Percentiles rank a stretch among this genome's conserved stretches.
phyloP scores from a whole-genome alignment of 2,888 invertebrate species.

The Thysanoteuthis rhombus region DNA sequence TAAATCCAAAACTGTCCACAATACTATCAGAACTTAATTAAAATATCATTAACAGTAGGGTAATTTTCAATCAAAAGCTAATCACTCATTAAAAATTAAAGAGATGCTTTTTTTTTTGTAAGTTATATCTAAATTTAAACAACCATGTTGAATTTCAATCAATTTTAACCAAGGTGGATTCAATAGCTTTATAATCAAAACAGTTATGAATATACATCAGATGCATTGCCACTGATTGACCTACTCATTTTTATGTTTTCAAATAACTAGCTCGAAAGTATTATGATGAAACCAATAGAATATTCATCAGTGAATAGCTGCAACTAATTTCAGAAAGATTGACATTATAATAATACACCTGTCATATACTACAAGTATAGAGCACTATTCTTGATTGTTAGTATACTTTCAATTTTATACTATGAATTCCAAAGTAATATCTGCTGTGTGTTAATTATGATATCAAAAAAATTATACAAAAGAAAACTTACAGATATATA shows the following conservation, averaged over 20 bases:
- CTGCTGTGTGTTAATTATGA: neutral
- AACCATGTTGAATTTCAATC: neutral
- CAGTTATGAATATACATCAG: neutral
- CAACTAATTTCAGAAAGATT: neutral
- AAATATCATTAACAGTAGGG: neutral
- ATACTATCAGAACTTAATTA: neutral
- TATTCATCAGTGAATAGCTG: no score
- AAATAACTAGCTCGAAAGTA: neutral
- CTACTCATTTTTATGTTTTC: neutral
- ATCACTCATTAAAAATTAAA: neutral
- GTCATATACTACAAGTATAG: neutral
- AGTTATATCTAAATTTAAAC: neutral
- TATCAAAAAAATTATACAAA: neutral
- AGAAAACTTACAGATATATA: neutral
- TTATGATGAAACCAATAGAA: neutral
- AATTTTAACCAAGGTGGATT: neutral
- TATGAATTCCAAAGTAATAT: no score
- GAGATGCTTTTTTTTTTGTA: neutral
- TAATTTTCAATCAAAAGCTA: neutral
- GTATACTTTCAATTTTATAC: no score
- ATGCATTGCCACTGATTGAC: neutral
- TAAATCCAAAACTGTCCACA: conserved; percentile 12
- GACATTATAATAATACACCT: neutral
- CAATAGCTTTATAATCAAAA: no score
- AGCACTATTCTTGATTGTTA: neutral